These are phyloP conservation scores for Porphyrio hochstetteri DNA, from an alignment of 2,113 vertebrate genomes.

Conservation along the genomic window DNA sequence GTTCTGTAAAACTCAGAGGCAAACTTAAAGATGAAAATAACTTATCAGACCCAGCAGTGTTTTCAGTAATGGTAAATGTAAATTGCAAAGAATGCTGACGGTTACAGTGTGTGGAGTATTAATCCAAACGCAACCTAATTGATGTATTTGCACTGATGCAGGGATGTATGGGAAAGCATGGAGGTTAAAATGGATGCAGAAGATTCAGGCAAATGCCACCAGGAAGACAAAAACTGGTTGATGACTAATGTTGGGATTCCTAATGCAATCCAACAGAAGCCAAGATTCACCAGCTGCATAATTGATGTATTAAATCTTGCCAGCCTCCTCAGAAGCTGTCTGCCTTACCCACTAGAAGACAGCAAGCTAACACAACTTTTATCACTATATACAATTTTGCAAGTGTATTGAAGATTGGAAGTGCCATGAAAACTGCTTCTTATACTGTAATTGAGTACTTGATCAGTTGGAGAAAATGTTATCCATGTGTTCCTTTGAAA, in stretches of 20 bases:
- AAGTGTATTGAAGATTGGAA: background rate
- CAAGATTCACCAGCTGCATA: background rate
- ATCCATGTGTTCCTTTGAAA: background rate
- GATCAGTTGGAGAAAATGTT: background rate
- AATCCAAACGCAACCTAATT: background rate
- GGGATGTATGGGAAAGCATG: background rate
- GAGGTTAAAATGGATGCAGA: background rate
- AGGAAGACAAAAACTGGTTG: background rate
- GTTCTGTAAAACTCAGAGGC: background rate
- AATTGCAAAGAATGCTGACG: background rate
- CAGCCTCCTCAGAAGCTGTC: background rate
- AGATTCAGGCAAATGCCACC: background rate
- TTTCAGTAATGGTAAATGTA: background rate
- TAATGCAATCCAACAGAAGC: background rate
- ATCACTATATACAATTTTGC: background rate
- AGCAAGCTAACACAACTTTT: background rate
- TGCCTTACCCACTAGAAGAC: background rate
- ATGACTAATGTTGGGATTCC: background rate
- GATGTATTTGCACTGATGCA: background rate
- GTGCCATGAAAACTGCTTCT: background rate
- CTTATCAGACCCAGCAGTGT: background rate
- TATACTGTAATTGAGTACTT: background rate
- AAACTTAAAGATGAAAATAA: background rate
- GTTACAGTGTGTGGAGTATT: background rate
- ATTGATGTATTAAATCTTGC: background rate